phyloP scores from a whole-genome alignment of 1,140 invertebrate species.

The Psix sp. region DNA sequence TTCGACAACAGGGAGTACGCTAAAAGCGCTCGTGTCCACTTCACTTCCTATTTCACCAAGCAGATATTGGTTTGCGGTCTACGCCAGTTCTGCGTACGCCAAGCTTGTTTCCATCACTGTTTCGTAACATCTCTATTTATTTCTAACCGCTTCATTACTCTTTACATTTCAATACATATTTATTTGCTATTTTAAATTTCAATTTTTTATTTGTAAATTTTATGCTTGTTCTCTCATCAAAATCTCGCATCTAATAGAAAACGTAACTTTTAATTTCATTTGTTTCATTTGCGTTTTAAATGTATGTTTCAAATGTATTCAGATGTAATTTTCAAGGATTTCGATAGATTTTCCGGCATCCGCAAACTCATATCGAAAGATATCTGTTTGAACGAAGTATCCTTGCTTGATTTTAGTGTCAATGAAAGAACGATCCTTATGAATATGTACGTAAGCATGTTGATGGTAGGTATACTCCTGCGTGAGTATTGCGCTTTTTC shows the following conservation, averaged over 20 bases:
- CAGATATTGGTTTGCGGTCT: constrained; percentile 30
- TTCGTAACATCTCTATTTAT: constrained; percentile 16
- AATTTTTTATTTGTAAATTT: too few species aligned
- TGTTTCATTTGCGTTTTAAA: too few species aligned
- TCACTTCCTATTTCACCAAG: constrained; percentile 9
- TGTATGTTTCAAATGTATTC: too few species aligned
- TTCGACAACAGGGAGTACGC: constrained; percentile 20
- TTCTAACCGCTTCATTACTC: background rate
- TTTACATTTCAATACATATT: constrained; percentile 23
- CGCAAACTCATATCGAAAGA: background rate
- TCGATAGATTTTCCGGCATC: too few species aligned
- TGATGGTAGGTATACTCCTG: constrained; percentile 1
- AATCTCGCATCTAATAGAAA: too few species aligned
- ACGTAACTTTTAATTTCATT: too few species aligned
- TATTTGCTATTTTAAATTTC: constrained; percentile 3
- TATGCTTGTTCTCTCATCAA: too few species aligned
- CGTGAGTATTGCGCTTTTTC: background rate
- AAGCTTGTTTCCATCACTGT: constrained; percentile 15
- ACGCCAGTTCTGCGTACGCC: constrained; percentile 5
- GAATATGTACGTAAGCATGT: constrained; percentile 19
- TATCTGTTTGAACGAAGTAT: background rate
- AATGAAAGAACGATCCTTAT: constrained; percentile 20
- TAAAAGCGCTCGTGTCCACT: constrained; percentile 12
- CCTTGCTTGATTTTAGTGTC: constrained; percentile 4
- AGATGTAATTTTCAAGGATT: too few species aligned